Percentiles rank a stretch among this genome's conserved stretches.
These are phyloP conservation scores for Syrphus vitripennis DNA, from an alignment of 2,888 invertebrate species.

Conservation along the genomic window DNA sequence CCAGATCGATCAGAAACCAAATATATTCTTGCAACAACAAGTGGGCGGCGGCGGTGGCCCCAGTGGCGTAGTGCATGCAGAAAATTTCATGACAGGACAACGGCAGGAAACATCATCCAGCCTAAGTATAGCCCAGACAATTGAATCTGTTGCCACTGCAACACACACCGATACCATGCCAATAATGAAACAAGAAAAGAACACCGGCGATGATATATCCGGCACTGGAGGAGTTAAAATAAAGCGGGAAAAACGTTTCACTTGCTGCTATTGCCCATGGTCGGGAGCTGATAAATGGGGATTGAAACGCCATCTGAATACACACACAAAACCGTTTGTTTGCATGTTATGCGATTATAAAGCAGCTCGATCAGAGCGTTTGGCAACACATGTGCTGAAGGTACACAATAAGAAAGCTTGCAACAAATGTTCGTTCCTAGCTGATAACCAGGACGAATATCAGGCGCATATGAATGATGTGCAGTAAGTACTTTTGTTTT, in stretches of 20 bases:
- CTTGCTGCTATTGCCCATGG: slow-evolving; percentile 96
- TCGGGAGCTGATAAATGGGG: slow-evolving; percentile 97
- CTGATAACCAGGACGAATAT: slow-evolving; percentile 91
- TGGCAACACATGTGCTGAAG: slow-evolving; percentile 94
- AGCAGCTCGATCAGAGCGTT: slow-evolving; percentile 93
- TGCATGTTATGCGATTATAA: slow-evolving; percentile 96
- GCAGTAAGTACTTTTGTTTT: slow-evolving; percentile 84
- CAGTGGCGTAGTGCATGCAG: slow-evolving; percentile 51
- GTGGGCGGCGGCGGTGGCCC: slow-evolving; percentile 22
- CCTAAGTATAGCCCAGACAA: slow-evolving; percentile 80
- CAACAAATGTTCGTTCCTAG: slow-evolving; percentile 92
- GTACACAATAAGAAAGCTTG: slow-evolving; percentile 96
- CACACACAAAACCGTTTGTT: slow-evolving; percentile 94
- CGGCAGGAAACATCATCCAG: slow-evolving; percentile 80
- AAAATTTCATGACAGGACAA: slow-evolving; percentile 77
- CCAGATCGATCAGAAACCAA: slow-evolving; percentile 76
- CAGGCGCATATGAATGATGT: slow-evolving; percentile 89
- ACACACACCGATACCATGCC: slow-evolving; percentile 77
- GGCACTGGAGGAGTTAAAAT: slow-evolving; percentile 77
- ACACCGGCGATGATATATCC: slow-evolving; percentile 76
- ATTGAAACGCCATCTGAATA: slow-evolving; percentile 94
- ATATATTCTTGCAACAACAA: slow-evolving; percentile 78
- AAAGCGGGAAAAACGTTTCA: slow-evolving; percentile 88
- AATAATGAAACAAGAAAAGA: slow-evolving; percentile 80
- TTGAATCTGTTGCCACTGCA: slow-evolving; percentile 80